Evolutionary conservation across 2,888 invertebrate species (phyloP), one percentile per base, ranked within the genome.

Genomic region (Ochropleura leucogaster): DNA sequence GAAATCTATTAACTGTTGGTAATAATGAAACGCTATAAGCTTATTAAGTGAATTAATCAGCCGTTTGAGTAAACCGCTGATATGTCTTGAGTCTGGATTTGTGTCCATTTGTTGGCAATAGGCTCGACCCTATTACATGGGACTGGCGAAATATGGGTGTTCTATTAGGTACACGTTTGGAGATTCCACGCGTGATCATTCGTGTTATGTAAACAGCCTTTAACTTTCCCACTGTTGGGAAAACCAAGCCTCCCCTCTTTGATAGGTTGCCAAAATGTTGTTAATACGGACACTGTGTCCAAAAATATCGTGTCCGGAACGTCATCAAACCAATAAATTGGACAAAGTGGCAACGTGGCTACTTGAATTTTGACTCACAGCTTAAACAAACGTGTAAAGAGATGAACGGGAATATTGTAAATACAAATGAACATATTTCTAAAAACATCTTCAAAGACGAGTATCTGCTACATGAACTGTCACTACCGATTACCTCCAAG

Each of bases 391-490:
- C 3, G 30, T 3, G 30, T 30, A 1, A 30, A 30, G 3, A 30
- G 30, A 3, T 30, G 3, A 30, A 30, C 1, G 30, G 30, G 30
- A 30, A 30, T 30, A 30, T 30, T 30, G 30, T 30, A 30, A 30
- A 44, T 8, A 30, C 8, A 55, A 70, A 53, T 7, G 44, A 44
- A 44, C 10, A 20, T 30, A 42, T 46, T 30, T 8, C 57, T 16
- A 57, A 49, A 74, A 47, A 16, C 10, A 9, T 62, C 6, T 40
- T 18, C 6, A 14, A 79, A 14, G 4, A 55, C 9, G 16, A 49
- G 55, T 47, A 47, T n/a, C 18, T 62, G 10, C 49, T 73, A 40
- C 67, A 9, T 60, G 44, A 67, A 72, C 59, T 63, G 62, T 60
- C 44, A 67, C 47, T 46, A 20, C 14, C 66, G 49, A 63, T 72